Evolutionary conservation across 2,888 invertebrate genomes (phyloP).

Genomic region (Eucera pruinosa): DNA sequence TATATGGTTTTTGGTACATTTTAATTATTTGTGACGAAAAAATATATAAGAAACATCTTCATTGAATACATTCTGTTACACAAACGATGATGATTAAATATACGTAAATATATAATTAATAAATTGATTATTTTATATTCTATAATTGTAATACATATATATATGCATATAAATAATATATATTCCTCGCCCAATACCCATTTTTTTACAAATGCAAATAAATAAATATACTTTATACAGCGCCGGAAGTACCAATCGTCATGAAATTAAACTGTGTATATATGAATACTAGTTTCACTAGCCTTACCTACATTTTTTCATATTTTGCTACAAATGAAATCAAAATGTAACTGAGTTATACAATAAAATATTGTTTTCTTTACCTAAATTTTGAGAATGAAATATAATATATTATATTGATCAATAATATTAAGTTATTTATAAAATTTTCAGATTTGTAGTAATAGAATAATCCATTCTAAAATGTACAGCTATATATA

Average conservation of each 20-base stretch:
- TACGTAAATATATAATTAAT: too few relatives aligned
- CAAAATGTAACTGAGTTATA: not conserved
- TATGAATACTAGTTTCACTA: conserved; percentile 1
- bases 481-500: too few relatives aligned
- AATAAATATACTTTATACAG: conserved; percentile 21
- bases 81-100: too few relatives aligned
- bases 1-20: not conserved
- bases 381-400: too few relatives aligned
- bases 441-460: too few relatives aligned
- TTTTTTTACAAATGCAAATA: conserved; percentile 8
- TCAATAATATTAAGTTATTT: too few relatives aligned
- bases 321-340: not conserved
- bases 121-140: not conserved
- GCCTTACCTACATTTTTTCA: not conserved
- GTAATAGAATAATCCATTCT: too few relatives aligned
- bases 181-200: not conserved
- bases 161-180: not conserved
- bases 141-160: not conserved
- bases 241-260: conserved; percentile 53
- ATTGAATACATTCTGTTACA: not conserved
- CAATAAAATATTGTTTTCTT: not conserved
- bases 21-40: not conserved
- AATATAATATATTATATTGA: too few relatives aligned
- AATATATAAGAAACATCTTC: not conserved
- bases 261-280: conserved; percentile 21